These are phyloP conservation scores for Trichopria drosophilae DNA, from an alignment of 2,888 invertebrate species.

Conservation along the genomic window DNA sequence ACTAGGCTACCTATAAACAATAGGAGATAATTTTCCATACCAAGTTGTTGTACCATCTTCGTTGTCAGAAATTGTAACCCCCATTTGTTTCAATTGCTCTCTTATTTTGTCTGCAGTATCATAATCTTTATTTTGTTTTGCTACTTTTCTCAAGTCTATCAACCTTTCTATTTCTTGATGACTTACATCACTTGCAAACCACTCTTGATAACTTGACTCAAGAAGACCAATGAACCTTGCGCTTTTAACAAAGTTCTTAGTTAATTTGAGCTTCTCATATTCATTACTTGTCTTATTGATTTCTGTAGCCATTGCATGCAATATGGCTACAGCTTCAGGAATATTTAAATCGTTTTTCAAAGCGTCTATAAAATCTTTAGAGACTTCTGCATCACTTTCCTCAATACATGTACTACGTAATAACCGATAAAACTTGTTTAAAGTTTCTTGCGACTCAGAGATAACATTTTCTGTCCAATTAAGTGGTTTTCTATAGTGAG, in stretches of 20 bases:
- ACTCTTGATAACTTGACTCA: conserved; percentile 26
- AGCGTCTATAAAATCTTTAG: conserved; percentile 27
- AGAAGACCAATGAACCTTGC: conserved; percentile 26
- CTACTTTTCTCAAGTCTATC: conserved; percentile 22
- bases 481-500: conserved; percentile 26
- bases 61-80: conserved; percentile 27
- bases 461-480: conserved; percentile 24
- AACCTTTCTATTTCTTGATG: conserved; percentile 27
- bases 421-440: conserved; percentile 25
- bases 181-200: conserved; percentile 20
- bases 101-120: conserved; percentile 26
- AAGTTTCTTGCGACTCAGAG: conserved; percentile 22
- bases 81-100: conserved; percentile 26
- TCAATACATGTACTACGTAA: conserved; percentile 19
- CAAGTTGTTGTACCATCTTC: conserved; percentile 27
- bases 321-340: conserved; percentile 25
- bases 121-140: conserved; percentile 24
- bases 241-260: conserved; percentile 25
- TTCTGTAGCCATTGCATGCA: conserved; percentile 25
- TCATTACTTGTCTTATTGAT: conserved; percentile 26
- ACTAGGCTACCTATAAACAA: conserved; percentile 21
- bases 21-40: conserved; percentile 25
- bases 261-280: conserved; percentile 27
- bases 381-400: conserved; percentile 23
- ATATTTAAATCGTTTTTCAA: conserved; percentile 25